Evolutionary conservation across 2,888 invertebrate species (phyloP).

Genomic region (Phytoseiulus persimilis): DNA sequence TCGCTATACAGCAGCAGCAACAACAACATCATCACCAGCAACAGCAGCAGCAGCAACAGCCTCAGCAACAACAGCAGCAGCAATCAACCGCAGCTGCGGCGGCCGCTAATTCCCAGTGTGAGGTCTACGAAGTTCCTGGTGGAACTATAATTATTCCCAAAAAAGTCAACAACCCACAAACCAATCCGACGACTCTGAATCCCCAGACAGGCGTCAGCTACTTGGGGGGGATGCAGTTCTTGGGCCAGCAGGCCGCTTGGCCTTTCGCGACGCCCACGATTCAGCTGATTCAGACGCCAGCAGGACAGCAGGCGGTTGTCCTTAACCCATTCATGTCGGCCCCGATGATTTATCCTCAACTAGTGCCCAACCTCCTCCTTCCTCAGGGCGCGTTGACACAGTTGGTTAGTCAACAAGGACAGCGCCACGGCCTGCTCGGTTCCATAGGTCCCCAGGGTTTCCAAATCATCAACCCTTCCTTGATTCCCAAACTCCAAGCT

Average conservation of each 20-base stretch:
- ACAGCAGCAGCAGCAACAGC: neutral
- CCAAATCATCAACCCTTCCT: neutral
- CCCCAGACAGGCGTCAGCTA: constrained; percentile 16
- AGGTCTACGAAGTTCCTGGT: constrained; percentile 33
- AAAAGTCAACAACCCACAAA: neutral
- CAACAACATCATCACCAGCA: neutral
- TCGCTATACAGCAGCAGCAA: neutral
- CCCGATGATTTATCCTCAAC: constrained; percentile 25
- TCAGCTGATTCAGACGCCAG: constrained; percentile 30
- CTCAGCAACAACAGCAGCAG: neutral
- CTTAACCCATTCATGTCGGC: constrained; percentile 19
- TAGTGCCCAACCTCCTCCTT: constrained; percentile 19
- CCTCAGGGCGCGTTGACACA: constrained; percentile 26
- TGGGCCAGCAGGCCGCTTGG: constrained; percentile 28
- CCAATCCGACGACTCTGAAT: neutral
- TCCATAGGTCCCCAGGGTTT: constrained; percentile 14
- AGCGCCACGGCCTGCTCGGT: neutral
- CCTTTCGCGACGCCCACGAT: constrained; percentile 22
- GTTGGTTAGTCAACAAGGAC: constrained; percentile 25
- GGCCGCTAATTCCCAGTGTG: neutral
- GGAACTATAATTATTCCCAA: constrained; percentile 32
- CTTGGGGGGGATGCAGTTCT: neutral
- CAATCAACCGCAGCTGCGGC: neutral
- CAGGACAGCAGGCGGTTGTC: constrained; percentile 26
- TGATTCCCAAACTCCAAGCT: constrained; percentile 20